Percentiles rank a stretch among this genome's conserved stretches.
Conservation (phyloP, 1,140 invertebrate genomes). For the Lordiphosa stackelbergi region DNA sequence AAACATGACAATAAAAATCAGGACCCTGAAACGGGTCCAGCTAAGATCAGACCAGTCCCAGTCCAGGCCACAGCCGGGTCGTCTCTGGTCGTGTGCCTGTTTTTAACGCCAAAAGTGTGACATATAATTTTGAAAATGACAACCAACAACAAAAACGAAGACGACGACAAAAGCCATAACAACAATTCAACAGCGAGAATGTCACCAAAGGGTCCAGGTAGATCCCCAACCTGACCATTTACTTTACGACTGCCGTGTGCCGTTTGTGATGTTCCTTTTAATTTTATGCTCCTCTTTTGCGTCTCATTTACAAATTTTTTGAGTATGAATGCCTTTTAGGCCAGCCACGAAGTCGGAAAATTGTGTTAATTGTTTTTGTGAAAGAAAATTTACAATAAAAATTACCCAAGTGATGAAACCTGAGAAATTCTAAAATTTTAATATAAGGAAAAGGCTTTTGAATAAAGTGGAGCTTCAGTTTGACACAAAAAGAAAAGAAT, state of each 20-base stretch:
- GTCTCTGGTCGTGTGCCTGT: slow-evolving; percentile 63
- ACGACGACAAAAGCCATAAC: slow-evolving; percentile 49
- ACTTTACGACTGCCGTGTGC: slow-evolving; percentile 62
- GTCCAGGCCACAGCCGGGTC: slow-evolving; percentile 19
- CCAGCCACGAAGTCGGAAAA: too few species aligned
- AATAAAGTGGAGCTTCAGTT: too few species aligned
- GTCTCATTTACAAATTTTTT: slow-evolving; percentile 49
- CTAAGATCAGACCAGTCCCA: too few species aligned
- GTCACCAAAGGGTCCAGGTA: slow-evolving; percentile 48
- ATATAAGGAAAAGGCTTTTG: too few species aligned
- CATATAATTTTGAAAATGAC: slow-evolving; percentile 74
- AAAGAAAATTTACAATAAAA: too few species aligned
- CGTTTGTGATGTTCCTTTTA: slow-evolving; percentile 46
- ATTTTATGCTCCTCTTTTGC: slow-evolving; percentile 52
- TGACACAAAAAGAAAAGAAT: too few species aligned
- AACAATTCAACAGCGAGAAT: slow-evolving; percentile 64
- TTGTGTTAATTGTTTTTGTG: too few species aligned
- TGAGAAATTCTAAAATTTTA: too few species aligned
- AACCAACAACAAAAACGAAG: slow-evolving; percentile 39
- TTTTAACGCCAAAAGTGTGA: slow-evolving; percentile 73
- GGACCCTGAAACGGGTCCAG: slow-evolving; percentile 65
- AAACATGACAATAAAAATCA: slow-evolving; percentile 75
- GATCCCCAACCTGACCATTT: slow-evolving; percentile 45
- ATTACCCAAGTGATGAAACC: too few species aligned
- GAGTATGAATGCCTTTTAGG: too few species aligned